Evolutionary conservation across 2,888 invertebrate genomes (phyloP).

Genomic region (Stenurella melanura): DNA sequence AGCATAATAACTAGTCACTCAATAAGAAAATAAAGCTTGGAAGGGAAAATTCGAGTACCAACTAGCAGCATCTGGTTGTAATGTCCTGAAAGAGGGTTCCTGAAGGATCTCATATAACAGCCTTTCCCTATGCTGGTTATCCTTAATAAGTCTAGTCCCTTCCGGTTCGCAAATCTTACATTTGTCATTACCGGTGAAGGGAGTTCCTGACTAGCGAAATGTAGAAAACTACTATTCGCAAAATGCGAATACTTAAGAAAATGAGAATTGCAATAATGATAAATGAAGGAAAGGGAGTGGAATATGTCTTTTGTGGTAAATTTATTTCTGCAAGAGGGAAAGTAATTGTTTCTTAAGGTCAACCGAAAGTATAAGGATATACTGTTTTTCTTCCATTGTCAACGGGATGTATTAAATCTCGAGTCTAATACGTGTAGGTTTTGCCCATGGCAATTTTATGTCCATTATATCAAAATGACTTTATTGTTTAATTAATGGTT

Average conservation of each 20-base stretch:
- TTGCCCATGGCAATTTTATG: not conserved
- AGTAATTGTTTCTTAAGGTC: slow-evolving; percentile 32
- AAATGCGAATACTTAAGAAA: slow-evolving; percentile 52
- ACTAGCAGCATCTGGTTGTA: slow-evolving; percentile 57
- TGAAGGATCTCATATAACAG: slow-evolving; percentile 38
- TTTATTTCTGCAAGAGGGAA: slow-evolving; percentile 44
- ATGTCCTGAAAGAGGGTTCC: slow-evolving; percentile 48
- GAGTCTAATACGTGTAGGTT: too few species aligned
- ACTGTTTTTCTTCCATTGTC: slow-evolving; percentile 9
- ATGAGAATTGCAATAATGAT: slow-evolving; percentile 54
- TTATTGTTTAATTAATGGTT: not conserved
- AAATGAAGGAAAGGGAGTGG: slow-evolving; percentile 48
- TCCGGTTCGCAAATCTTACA: slow-evolving; percentile 44
- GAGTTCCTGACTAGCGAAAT: slow-evolving; percentile 35
- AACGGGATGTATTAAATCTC: not conserved
- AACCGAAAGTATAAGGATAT: slow-evolving; percentile 20
- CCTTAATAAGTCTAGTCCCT: slow-evolving; percentile 46
- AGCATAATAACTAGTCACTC: slow-evolving; percentile 61
- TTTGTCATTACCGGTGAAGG: slow-evolving; percentile 39
- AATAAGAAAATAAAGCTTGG: slow-evolving; percentile 61
- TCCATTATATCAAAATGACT: not conserved
- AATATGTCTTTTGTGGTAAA: slow-evolving; percentile 50
- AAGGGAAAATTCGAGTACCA: slow-evolving; percentile 54
- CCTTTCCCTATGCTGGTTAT: slow-evolving; percentile 18
- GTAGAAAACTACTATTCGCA: slow-evolving; percentile 41